Conservation (phyloP, 2,797 vertebrate species). For the Phalanger gymnotis region DNA sequence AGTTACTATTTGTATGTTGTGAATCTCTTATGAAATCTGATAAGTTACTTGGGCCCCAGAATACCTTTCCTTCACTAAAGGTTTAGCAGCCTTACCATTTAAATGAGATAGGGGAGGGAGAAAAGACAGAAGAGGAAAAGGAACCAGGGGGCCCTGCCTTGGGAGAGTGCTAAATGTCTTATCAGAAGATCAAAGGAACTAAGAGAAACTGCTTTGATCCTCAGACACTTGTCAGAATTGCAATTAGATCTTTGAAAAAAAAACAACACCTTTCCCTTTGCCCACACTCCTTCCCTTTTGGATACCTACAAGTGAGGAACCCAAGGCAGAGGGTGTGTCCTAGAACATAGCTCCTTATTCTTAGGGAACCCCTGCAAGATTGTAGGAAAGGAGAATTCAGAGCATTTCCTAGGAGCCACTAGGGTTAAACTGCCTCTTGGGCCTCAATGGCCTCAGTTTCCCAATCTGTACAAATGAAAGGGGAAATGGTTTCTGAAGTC, state of each 20-base stretch:
- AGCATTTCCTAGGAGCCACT: constrained; percentile 3
- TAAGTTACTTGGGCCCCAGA: constrained; percentile 12
- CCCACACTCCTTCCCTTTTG: neutral
- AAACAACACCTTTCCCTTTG: constrained; percentile 3
- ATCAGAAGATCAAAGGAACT: constrained; percentile 78
- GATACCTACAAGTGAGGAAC: constrained; percentile 67
- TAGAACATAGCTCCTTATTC: neutral
- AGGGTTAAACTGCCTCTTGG: neutral
- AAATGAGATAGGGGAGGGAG: constrained; percentile 61
- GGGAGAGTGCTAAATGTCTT: constrained; percentile 72
- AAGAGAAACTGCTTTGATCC: constrained; percentile 74
- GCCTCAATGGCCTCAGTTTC: constrained; percentile 24
- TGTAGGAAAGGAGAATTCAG: neutral
- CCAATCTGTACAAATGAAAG: constrained; percentile 17
- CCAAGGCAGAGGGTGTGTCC: constrained; percentile 11
- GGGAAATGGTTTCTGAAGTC: neutral
- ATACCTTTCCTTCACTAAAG: constrained; percentile 69
- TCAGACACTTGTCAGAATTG: constrained; percentile 67
- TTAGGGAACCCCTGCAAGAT: neutral
- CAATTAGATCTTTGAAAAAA: constrained; percentile 65
- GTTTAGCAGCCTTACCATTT: constrained; percentile 69
- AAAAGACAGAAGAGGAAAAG: constrained; percentile 44
- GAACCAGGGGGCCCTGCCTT: constrained; percentile 64
- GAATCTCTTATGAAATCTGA: neutral
- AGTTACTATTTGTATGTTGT: neutral